phyloP scores from a whole-genome alignment of 1,140 invertebrate genomes.

The Pinna nobilis region DNA sequence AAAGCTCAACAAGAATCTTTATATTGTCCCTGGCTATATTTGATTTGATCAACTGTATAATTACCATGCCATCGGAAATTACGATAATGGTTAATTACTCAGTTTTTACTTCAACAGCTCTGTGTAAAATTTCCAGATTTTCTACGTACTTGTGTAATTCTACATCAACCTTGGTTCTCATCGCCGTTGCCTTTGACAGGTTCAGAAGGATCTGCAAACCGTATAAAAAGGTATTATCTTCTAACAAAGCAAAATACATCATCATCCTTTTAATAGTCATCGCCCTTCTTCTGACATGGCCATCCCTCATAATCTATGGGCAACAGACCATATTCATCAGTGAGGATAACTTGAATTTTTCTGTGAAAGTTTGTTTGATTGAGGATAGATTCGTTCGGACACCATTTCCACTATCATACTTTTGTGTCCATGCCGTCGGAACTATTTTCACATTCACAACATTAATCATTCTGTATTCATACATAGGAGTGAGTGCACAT shows the following conservation, averaged over 20 bases:
- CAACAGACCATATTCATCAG: neutral
- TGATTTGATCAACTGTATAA: slow-evolving; percentile 49
- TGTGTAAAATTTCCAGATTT: slow-evolving; percentile 41
- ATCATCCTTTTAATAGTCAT: neutral
- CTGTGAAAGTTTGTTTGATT: slow-evolving; percentile 8
- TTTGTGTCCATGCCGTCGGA: slow-evolving; percentile 13
- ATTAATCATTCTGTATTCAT: slow-evolving; percentile 6
- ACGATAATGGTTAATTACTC: slow-evolving; percentile 36
- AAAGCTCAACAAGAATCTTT: slow-evolving; percentile 47
- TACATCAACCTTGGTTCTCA: slow-evolving; percentile 34
- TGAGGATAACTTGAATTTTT: neutral
- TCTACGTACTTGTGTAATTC: slow-evolving; percentile 39
- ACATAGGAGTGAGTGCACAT: slow-evolving; percentile 1
- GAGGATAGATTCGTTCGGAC: slow-evolving; percentile 4
- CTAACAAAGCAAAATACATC: slow-evolving; percentile 17
- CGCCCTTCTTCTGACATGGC: slow-evolving; percentile 25
- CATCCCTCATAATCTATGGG: slow-evolving; percentile 31
- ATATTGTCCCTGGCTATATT: slow-evolving; percentile 47
- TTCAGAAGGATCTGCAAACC: slow-evolving; percentile 47
- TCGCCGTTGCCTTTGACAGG: slow-evolving; percentile 46
- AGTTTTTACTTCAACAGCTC: slow-evolving; percentile 2
- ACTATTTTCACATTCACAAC: slow-evolving; percentile 3
- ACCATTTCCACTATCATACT: slow-evolving; percentile 9
- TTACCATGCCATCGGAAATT: slow-evolving; percentile 50
- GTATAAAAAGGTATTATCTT: slow-evolving; percentile 21